phyloP scores from a whole-genome alignment of 2,888 invertebrate genomes.

The Acronicta psi region DNA sequence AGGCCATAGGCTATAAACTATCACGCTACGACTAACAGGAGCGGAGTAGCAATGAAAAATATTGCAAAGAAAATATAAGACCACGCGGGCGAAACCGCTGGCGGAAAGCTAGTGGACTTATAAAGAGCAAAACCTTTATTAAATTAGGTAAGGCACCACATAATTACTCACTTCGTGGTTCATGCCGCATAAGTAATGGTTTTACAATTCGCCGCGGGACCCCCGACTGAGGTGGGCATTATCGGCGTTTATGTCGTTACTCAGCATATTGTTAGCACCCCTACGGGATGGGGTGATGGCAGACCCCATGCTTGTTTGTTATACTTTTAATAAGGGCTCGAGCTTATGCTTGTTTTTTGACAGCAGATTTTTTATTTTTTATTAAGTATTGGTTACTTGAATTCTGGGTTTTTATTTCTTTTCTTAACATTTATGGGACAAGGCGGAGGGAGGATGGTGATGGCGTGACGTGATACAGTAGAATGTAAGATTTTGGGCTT shows the following conservation, averaged over 20 bases:
- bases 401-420: not conserved
- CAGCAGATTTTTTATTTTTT: constrained; percentile 6
- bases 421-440: too few relatives aligned
- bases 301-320: constrained; percentile 35
- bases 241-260: constrained; percentile 70
- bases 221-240: constrained; percentile 37
- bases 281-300: constrained; percentile 30
- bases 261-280: constrained; percentile 75
- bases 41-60: too few relatives aligned
- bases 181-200: constrained; percentile 21
- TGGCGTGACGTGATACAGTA: too few relatives aligned
- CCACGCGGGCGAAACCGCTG: too few relatives aligned
- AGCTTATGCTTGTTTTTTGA: constrained; percentile 1
- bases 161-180: constrained; percentile 11
- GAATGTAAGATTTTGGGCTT: too few relatives aligned
- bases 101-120: not conserved
- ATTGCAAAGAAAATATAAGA: too few relatives aligned
- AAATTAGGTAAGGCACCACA: not conserved
- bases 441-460: too few relatives aligned
- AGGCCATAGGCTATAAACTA: too few relatives aligned
- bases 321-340: constrained; percentile 48
- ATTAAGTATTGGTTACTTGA: not conserved
- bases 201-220: constrained; percentile 28
- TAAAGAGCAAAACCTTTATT: constrained; percentile 18
- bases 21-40: too few relatives aligned